Evolutionary conservation across 2,797 vertebrate genomes (phyloP).

Genomic region (Steatocranus sp.): DNA sequence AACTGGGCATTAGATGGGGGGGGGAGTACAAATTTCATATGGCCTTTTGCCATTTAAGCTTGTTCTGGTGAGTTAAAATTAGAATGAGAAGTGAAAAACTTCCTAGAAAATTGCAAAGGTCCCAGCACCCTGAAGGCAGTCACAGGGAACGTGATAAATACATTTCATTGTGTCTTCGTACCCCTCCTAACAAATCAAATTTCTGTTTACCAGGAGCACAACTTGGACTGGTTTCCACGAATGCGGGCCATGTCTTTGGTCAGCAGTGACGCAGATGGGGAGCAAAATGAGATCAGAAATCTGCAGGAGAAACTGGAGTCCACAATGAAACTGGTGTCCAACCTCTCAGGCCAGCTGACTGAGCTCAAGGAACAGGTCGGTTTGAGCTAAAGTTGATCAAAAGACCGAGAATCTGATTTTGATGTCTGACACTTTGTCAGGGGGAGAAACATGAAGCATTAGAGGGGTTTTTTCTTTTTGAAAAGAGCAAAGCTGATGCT

Average conservation of each 20-base stretch:
- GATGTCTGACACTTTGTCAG: not conserved
- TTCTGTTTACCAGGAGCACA: constrained; percentile 82
- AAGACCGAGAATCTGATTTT: not conserved
- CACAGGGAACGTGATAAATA: not conserved
- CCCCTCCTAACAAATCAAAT: not conserved
- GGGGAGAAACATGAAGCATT: not conserved
- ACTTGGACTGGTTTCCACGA: constrained; percentile 96
- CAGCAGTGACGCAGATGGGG: constrained; percentile 93
- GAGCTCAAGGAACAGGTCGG: constrained; percentile 96
- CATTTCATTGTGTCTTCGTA: not conserved
- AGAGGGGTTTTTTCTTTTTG: not conserved
- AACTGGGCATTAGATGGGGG: not conserved
- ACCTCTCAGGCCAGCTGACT: constrained; percentile 91
- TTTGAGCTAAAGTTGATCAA: not conserved
- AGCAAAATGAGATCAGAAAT: constrained; percentile 95
- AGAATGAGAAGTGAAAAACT: not conserved
- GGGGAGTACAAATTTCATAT: not conserved
- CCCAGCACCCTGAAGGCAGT: not conserved
- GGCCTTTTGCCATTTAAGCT: not conserved
- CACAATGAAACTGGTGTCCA: constrained; percentile 94
- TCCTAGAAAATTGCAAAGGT: not conserved
- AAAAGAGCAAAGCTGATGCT: not conserved
- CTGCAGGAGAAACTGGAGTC: constrained; percentile 97
- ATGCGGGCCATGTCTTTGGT: constrained; percentile 98
- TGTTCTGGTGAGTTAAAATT: not conserved